These are phyloP conservation scores for Gorsachius goisagi DNA, from an alignment of 2,113 vertebrate genomes.

Conservation along the genomic window DNA sequence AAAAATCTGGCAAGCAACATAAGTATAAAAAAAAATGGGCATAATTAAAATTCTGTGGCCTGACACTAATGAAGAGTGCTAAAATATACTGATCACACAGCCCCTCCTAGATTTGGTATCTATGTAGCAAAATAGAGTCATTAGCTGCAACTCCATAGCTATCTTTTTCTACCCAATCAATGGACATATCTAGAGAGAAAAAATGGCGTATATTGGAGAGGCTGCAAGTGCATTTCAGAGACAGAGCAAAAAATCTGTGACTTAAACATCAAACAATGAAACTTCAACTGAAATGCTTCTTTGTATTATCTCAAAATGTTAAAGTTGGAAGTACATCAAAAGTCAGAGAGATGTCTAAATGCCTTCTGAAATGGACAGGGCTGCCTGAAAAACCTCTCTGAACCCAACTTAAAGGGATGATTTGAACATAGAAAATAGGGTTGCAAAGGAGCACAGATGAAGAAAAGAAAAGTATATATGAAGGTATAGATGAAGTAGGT, in stretches of 20 bases:
- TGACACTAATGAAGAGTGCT: neutral
- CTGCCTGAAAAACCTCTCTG: neutral
- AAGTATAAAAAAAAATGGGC: neutral
- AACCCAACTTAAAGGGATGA: neutral
- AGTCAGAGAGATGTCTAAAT: neutral
- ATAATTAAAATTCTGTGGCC: constrained; percentile 9
- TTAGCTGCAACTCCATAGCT: neutral
- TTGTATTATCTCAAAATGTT: neutral
- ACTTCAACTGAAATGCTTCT: neutral
- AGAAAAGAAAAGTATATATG: neutral
- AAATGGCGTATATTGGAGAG: neutral
- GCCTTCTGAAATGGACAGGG: neutral
- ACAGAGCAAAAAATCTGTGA: constrained; percentile 14
- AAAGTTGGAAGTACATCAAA: neutral
- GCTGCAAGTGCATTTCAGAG: neutral
- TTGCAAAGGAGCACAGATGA: neutral
- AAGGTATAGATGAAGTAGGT: neutral
- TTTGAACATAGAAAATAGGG: neutral
- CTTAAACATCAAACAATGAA: constrained; percentile 25
- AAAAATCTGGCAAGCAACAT: constrained; percentile 2
- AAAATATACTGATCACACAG: constrained; percentile 10
- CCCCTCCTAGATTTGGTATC: neutral
- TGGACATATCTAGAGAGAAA: neutral
- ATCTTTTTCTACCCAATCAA: neutral
- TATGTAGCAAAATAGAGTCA: neutral